These are phyloP conservation scores for Cyprinodon tularosa DNA, from an alignment of 2,113 vertebrate genomes.

Conservation along the genomic window DNA sequence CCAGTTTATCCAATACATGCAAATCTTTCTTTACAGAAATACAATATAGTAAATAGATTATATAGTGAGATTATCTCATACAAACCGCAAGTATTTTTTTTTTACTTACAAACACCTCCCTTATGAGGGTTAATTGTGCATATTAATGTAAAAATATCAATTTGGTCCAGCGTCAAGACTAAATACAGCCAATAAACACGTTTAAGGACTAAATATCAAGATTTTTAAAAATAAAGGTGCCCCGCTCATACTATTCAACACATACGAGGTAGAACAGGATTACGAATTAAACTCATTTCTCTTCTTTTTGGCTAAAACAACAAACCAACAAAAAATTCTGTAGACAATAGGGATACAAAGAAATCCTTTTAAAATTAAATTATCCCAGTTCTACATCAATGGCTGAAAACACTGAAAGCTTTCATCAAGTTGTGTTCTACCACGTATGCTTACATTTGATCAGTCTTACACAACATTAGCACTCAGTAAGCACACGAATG, in stretches of 20 bases:
- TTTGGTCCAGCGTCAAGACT: slow-evolving; percentile 46
- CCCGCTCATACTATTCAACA: slow-evolving; percentile 9
- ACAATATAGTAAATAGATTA: slow-evolving; percentile 13
- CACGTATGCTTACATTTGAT: neutral
- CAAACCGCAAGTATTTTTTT: slow-evolving; percentile 19
- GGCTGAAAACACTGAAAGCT: neutral
- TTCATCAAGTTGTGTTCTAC: neutral
- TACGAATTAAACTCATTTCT: neutral
- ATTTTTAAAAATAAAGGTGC: neutral
- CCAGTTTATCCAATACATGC: slow-evolving; percentile 77
- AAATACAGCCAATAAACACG: slow-evolving; percentile 56
- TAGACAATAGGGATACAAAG: neutral
- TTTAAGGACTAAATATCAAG: neutral
- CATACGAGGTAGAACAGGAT: slow-evolving; percentile 19
- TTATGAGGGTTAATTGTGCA: slow-evolving; percentile 20
- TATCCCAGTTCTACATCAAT: neutral
- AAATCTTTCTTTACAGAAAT: slow-evolving; percentile 35
- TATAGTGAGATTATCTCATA: slow-evolving; percentile 17
- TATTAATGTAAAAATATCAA: slow-evolving; percentile 21
- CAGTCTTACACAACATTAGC: slow-evolving; percentile 7
- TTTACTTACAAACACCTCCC: slow-evolving; percentile 1
- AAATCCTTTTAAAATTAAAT: neutral
- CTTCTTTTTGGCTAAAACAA: slow-evolving; percentile 23
- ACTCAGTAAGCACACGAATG: too few relatives aligned
- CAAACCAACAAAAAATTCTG: neutral